Base-by-base conservation (phyloP, 2,113 vertebrate species). In the Bos javanicus region DNA sequence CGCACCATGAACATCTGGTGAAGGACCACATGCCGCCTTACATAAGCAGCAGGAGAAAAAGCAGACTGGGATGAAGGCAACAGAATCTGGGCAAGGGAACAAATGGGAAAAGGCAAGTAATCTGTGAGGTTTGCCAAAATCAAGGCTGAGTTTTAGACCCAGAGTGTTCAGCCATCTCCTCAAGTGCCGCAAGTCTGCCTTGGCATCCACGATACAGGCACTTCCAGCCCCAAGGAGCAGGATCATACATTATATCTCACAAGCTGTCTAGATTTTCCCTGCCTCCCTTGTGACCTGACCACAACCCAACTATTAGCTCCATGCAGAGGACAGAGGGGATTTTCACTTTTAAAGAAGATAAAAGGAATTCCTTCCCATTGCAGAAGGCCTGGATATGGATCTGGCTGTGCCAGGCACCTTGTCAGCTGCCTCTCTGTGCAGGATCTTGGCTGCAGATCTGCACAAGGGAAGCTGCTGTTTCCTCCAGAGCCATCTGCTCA, bases 1-100 rank as follows among this genome's bases (percentile, higher is more conserved):
- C 76, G 91, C 67, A 87, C 95, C 90, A 30, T 9, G 92, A 95
- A 94, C 97, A 95, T 95, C 96, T 98, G 97, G 96, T n/a, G 2
- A 28, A 13, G 57, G 11, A 83, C 87, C 87, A 48, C 86, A 71
- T 0, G 76, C 93, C 13, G 91, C 85, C 76, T 97, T 87, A 83
- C 48, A 30, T 76, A 94, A 62, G 80, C 76, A 95, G 94, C 87
- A 81, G 62, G 87, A 85, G 36, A 84, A 83, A 93, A 89, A 83
- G 85, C 95, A 94, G 82, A 89, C 28, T 84, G 71, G 60, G 62
- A 59, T 84, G 56, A 26, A 85, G n/a, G 74, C 52, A 76, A 64
- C 82, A 97, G 92, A 93, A 95, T 87, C 23, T 48, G 56, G 90
- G 93, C 90, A 87, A 94, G 30, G 36, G 21, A 92, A 94, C 92